phyloP scores from a whole-genome alignment of 2,113 vertebrate genomes.

The cat (Felis catus) region F.catus_Fca126_mat1.0 CM031414.1:78348001-78348500 shows the following conservation, averaged over 20 bases:
- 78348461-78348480: background rate
- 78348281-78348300: background rate
- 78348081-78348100: background rate
- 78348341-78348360: background rate
- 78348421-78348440: background rate
- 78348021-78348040: background rate
- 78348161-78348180: background rate
- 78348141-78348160: background rate
- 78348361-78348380: background rate
- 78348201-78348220: background rate
- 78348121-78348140: background rate
- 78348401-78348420: background rate
- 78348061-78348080: background rate
- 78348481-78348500: background rate
- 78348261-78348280: background rate
- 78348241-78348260: background rate
- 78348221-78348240: background rate
- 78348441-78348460: background rate
- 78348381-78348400: background rate
- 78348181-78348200: background rate
- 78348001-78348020: background rate
- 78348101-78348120: background rate
- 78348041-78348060: background rate
- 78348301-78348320: background rate
- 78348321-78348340: background rate